Evolutionary conservation across 2,888 invertebrate genomes (phyloP), one percentile per base, ranked within the genome.

Genomic region (Mactromeris polynyma): DNA sequence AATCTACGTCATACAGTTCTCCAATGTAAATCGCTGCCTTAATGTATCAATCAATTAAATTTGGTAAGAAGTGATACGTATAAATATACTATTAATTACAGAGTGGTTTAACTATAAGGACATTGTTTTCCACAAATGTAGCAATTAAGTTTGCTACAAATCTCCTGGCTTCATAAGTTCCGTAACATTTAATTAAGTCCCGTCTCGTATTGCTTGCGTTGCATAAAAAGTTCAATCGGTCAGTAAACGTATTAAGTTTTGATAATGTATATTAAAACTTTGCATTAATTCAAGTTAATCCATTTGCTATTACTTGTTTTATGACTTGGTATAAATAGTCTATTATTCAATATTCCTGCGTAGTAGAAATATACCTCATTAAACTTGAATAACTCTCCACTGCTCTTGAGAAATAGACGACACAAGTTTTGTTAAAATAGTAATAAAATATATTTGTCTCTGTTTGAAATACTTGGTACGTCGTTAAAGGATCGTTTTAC

Each of bases 211-310:
- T 9, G n/a, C 4, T 64, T n/a, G 26, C n/a, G 26, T 26, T 64
- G 58, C 58, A 64, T n/a, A 3, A 64, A 64, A 26, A 64, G 58
- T 64, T 64, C 58, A 64, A 26, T 64, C 58, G 58, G 58, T 64
- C 58, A 64, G 9, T 64, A 64, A 64, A 64, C 11, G 26, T 64
- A 26, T 64, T 26, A 26, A 11, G 11, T 64, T 6, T 64, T 64
- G 26, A 64, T 64, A n/a, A 64, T n/a, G 26, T 26, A 64, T 6
- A 64, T 26, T 26, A 7, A 64, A 26, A 64, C 58, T 26, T 26
- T n/a, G 21, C 26, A 26, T 0, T 64, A 64, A 64, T n/a, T 26
- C 26, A 6, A 9, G 58, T 64, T 64, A 64, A 64, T 64, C 58
- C 58, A 64, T 64, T 64, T 9, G 26, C 3, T 6, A 64, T 26